These are phyloP conservation scores for Polietes domitor DNA, from an alignment of 2,888 invertebrate species.

Conservation along the genomic window DNA sequence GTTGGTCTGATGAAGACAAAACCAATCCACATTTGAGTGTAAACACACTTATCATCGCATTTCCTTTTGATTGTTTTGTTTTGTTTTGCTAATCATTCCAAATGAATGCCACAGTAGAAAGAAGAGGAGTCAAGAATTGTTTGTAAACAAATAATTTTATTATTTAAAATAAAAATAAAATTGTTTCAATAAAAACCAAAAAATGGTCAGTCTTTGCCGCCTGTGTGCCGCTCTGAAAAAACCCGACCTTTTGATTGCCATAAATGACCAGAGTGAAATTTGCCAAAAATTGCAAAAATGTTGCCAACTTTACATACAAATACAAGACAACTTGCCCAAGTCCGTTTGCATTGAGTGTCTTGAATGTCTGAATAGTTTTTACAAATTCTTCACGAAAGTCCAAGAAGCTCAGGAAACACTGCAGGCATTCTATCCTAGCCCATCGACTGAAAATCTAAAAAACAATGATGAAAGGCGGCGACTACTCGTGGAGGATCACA, in stretches of 20 bases:
- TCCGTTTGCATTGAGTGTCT: slow-evolving; percentile 73
- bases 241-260: slow-evolving; percentile 63
- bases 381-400: slow-evolving; percentile 71
- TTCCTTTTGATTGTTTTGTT: no score
- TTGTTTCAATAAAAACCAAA: background rate
- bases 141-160: background rate
- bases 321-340: slow-evolving; percentile 71
- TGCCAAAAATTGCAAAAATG: slow-evolving; percentile 70
- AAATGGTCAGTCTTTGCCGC: slow-evolving; percentile 67
- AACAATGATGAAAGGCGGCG: no score
- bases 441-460: background rate
- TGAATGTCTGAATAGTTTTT: slow-evolving; percentile 66
- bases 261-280: slow-evolving; percentile 68
- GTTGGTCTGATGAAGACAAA: no score
- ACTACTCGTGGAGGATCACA: no score
- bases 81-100: no score
- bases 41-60: no score
- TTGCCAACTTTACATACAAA: slow-evolving; percentile 70
- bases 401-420: slow-evolving; percentile 74
- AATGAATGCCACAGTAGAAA: background rate
- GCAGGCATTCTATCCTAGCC: slow-evolving; percentile 55
- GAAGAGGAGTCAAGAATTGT: background rate
- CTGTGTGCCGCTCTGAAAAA: slow-evolving; percentile 73
- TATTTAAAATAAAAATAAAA: background rate
- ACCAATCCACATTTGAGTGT: no score